Evolutionary conservation across 2,113 vertebrate genomes (phyloP).

Genomic region (Megaceryle maxima): DNA sequence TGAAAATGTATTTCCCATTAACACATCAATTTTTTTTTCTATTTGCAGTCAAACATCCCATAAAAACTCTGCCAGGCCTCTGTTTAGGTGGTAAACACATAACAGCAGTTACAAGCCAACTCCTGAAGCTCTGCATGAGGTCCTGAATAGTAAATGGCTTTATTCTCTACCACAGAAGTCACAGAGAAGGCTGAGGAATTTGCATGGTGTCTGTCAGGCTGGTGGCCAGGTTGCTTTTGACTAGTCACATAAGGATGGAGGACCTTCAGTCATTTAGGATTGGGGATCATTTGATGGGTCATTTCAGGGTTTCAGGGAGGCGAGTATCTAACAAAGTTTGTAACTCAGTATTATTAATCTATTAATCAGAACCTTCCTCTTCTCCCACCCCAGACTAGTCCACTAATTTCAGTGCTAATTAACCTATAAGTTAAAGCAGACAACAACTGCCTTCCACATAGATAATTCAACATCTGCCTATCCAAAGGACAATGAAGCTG

Average conservation of each 20-base stretch:
- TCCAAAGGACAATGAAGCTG: neutral
- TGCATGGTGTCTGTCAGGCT: neutral
- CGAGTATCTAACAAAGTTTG: neutral
- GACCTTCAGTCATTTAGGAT: neutral
- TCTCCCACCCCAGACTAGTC: neutral
- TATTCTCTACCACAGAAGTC: neutral
- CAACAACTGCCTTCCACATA: neutral
- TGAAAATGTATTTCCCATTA: neutral
- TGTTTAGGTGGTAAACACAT: accelerated
- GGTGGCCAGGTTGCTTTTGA: neutral
- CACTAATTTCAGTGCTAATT: neutral
- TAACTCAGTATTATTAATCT: neutral
- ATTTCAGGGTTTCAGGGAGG: neutral
- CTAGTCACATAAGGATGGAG: neutral
- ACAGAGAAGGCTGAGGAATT: neutral
- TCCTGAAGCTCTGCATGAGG: neutral
- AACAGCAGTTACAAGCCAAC: neutral
- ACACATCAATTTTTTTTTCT: neutral
- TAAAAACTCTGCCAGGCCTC: neutral
- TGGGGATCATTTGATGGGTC: neutral
- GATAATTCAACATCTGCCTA: neutral
- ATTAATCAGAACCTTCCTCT: neutral
- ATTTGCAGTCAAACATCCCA: neutral
- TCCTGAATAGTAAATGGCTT: accelerated
- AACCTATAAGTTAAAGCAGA: neutral